Evolutionary conservation across 2,113 vertebrate genomes (phyloP).

Genomic region (Paratilapia polleni): DNA sequence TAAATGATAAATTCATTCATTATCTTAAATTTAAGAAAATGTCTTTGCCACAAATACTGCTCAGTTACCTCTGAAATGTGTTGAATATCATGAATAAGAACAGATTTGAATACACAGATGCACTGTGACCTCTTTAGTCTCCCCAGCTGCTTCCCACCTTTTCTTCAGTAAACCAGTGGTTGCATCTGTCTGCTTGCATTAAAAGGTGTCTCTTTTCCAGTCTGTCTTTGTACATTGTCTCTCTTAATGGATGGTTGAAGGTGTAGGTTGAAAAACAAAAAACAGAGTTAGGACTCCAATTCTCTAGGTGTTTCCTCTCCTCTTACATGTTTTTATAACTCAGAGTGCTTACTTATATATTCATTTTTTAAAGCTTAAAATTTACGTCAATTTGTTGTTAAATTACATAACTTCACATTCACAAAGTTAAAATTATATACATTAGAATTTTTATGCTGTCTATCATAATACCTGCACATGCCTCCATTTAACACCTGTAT

Average conservation of each 20-base stretch:
- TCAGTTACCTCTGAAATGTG: not conserved
- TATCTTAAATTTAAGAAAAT: too few species aligned
- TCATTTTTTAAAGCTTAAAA: not conserved
- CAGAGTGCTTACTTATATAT: too few species aligned
- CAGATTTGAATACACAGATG: not conserved
- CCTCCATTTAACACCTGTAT: not conserved
- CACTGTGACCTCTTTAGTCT: not conserved
- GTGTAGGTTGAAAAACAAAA: too few species aligned
- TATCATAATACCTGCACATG: rapidly evolving
- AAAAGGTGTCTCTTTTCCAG: too few species aligned
- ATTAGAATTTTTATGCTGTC: not conserved
- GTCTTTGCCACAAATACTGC: too few species aligned
- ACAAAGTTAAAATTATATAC: not conserved
- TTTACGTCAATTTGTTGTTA: not conserved
- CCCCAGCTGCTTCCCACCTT: not conserved
- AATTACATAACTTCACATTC: not conserved
- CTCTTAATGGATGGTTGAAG: not conserved
- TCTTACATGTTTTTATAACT: too few species aligned
- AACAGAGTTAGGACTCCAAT: too few species aligned
- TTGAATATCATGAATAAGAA: not conserved
- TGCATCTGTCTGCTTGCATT: not conserved
- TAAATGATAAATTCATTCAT: too few species aligned
- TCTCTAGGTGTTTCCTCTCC: too few species aligned
- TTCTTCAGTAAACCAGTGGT: not conserved
- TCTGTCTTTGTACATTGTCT: too few species aligned